Evolutionary conservation across 2,888 invertebrate species (phyloP), one percentile per base, ranked within the genome.

Genomic region (Caenorhabditis afra): DNA sequence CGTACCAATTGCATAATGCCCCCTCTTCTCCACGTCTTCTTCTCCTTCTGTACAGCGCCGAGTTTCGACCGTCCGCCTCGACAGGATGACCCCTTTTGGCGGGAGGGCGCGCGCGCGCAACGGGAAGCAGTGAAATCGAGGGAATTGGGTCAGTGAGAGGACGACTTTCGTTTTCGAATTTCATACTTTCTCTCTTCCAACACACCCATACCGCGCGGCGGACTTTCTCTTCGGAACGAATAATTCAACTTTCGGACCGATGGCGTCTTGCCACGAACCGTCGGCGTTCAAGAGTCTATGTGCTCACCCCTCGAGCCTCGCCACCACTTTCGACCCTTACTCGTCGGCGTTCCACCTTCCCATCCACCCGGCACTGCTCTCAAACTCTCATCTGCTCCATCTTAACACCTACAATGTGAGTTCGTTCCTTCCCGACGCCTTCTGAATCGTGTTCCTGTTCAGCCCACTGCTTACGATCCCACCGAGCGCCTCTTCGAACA

Each of bases 121-220:
- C 74, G 64, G 73, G 70, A 76, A 75, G 75, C 71, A 82, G 82
- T 81, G 82, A 82, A 82, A 82, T 65, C 66, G 77, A 81, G 80
- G 81, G 78, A 82, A 82, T 82, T 82, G 81, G 82, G 82, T 80
- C 82, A 74, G 68, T 70, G 68, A 64, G 74, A 66, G 65, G 66
- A 66, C 66, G 74, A 74, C 74, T 74, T 74, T 74, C 74, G 50
- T 74, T 74, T 74, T 74, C 73, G 47, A 59, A 74, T 73, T 73
- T 73, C 73, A 65, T 65, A 67, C 75, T 75, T 75, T 75, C 75
- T 58, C 75, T 50, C 61, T 22, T 64, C 67, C 39, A 37, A 70
- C 55, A 70, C 70, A 61, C 55, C 53, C 55, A 70, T 29, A 53
- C 53, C 61, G 53, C 61, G 53, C 70, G 45, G 61, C 70, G 59